Evolutionary conservation across 2,888 invertebrate species (phyloP).

Genomic region (Tetragonula carbonaria): DNA sequence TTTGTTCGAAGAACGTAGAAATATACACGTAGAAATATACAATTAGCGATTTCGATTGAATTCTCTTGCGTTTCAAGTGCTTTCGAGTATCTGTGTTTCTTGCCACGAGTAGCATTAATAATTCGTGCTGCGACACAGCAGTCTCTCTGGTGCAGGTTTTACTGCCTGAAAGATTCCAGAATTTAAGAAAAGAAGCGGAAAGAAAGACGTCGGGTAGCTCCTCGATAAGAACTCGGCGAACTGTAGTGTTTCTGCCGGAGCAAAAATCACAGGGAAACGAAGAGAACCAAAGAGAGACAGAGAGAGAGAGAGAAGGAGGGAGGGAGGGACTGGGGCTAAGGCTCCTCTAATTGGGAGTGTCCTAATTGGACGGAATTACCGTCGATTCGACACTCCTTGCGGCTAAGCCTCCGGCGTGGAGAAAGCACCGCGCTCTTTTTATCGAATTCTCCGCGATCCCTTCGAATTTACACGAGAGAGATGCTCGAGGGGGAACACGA

Average conservation of each 20-base stretch:
- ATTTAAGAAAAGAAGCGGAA: background rate
- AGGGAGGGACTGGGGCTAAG: slow-evolving; percentile 55
- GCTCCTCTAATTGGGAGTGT: slow-evolving; percentile 74
- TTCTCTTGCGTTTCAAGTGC: too few relatives aligned
- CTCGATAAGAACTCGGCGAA: slow-evolving; percentile 41
- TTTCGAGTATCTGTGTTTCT: too few relatives aligned
- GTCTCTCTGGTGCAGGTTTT: too few relatives aligned
- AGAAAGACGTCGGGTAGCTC: background rate
- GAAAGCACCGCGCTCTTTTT: slow-evolving; percentile 69
- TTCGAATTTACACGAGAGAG: slow-evolving; percentile 67
- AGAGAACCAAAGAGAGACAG: slow-evolving; percentile 13
- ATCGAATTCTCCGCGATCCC: slow-evolving; percentile 66
- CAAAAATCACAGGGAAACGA: slow-evolving; percentile 29
- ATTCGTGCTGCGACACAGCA: too few relatives aligned
- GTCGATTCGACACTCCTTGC: slow-evolving; percentile 70
- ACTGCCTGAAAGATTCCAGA: background rate
- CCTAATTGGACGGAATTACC: slow-evolving; percentile 75
- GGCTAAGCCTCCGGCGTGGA: slow-evolving; percentile 67
- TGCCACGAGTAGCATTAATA: too few relatives aligned
- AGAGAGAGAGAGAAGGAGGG: slow-evolving; percentile 46
- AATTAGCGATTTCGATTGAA: too few relatives aligned
- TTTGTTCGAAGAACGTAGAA: too few relatives aligned
- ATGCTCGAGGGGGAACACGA: slow-evolving; percentile 41
- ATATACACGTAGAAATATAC: too few relatives aligned
- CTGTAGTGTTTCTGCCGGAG: slow-evolving; percentile 45